Conservation (phyloP, 1,140 invertebrate species). For the Paralvinella palmiformis region DNA sequence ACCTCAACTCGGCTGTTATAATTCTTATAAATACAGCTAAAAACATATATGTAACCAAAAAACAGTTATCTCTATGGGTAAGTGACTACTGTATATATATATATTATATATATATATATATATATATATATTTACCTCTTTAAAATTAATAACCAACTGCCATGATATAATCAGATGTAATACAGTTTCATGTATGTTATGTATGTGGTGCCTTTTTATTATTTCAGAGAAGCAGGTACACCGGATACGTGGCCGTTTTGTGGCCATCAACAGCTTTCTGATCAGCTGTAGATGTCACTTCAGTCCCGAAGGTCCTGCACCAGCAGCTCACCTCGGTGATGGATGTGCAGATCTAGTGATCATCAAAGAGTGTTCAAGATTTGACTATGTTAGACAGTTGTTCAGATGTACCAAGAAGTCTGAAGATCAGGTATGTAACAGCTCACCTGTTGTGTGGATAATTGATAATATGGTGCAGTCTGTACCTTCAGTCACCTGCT, state of each 20-base stretch:
- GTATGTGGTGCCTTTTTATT: background rate
- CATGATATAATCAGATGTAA: no score
- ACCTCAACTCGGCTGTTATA: no score
- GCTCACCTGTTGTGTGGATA: background rate
- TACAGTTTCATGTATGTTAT: no score
- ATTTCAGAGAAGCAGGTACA: background rate
- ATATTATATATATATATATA: no score
- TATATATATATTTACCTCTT: no score
- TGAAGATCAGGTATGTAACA: constrained; percentile 34
- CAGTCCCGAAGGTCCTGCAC: constrained; percentile 62
- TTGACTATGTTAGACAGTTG: constrained; percentile 67
- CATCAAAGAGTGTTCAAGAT: constrained; percentile 65
- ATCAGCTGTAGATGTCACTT: constrained; percentile 71
- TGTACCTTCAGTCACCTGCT: background rate
- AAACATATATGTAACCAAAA: no score
- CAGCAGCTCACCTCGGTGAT: constrained; percentile 73
- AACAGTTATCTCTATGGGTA: no score
- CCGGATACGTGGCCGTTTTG: constrained; percentile 58
- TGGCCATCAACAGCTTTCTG: constrained; percentile 71
- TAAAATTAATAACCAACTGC: no score
- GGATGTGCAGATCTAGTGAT: constrained; percentile 74
- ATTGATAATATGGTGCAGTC: background rate
- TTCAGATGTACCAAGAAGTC: constrained; percentile 28
- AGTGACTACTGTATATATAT: no score
- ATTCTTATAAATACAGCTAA: no score